Percentiles rank a stretch among this genome's conserved stretches.
Evolutionary conservation across 2,888 invertebrate genomes (phyloP).

Genomic region (Agrochola lychnidis): DNA sequence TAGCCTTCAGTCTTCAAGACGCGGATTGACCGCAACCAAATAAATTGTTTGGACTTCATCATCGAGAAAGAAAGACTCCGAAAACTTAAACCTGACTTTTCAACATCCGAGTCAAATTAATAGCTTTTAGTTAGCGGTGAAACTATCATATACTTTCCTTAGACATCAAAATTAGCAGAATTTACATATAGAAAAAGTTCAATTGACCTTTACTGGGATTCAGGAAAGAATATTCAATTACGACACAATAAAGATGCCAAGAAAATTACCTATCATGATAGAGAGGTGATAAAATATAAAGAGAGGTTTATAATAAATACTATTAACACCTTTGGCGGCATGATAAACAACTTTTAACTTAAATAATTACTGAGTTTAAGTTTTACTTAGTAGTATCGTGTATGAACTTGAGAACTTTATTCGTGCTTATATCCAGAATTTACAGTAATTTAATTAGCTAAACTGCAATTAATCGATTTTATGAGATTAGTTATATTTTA

Average conservation of each 20-base stretch:
- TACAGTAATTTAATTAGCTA: conserved; percentile 38
- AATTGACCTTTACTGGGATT: conserved; percentile 24
- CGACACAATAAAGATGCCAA: conserved; percentile 55
- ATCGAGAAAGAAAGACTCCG: background rate
- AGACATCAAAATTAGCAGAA: conserved; percentile 33
- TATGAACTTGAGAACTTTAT: conserved; percentile 71
- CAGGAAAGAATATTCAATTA: conserved; percentile 29
- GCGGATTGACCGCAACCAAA: background rate
- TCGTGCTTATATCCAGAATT: conserved; percentile 63
- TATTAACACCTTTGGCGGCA: conserved; percentile 69
- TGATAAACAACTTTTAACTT: conserved; percentile 19
- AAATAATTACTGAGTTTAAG: conserved; percentile 50
- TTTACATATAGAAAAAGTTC: conserved; percentile 15
- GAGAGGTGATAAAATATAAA: conserved; percentile 63
- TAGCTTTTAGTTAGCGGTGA: background rate
- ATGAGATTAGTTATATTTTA: conserved; percentile 61
- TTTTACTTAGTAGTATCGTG: conserved; percentile 68
- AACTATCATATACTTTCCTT: background rate
- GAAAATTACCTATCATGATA: conserved; percentile 33
- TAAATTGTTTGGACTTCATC: background rate
- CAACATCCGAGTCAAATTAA: background rate
- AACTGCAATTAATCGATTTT: conserved; percentile 59
- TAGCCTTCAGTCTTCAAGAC: background rate
- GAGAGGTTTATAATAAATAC: conserved; percentile 58
- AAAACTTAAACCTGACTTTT: background rate